Evolutionary conservation across 2,888 invertebrate species (phyloP).

Genomic region (Microplitis deprimator): DNA sequence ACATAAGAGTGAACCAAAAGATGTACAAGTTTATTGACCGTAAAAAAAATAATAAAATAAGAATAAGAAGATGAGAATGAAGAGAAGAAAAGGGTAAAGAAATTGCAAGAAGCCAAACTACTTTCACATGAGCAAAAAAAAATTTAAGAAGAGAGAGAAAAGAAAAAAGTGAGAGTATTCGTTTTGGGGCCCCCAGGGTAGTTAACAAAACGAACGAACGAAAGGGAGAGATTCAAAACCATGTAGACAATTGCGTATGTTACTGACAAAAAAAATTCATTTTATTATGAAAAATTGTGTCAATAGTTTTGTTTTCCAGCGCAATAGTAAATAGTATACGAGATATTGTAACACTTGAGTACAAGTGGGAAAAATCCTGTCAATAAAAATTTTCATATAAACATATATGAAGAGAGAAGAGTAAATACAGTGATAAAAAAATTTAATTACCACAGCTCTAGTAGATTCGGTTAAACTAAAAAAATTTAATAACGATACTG

Average conservation of each 20-base stretch:
- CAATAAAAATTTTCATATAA: neutral
- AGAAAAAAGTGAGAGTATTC: conserved; percentile 46
- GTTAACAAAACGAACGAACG: conserved; percentile 11
- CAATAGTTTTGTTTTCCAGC: neutral
- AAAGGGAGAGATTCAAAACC: conserved; percentile 14
- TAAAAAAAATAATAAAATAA: conserved; percentile 29
- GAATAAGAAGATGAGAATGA: conserved; percentile 7
- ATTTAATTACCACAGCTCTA: neutral
- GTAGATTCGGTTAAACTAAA: too few relatives aligned
- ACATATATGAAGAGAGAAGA: neutral
- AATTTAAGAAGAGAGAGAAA: conserved; percentile 43
- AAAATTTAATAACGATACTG: too few relatives aligned
- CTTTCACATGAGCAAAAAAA: conserved; percentile 47
- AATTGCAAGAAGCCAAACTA: conserved; percentile 33
- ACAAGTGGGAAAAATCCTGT: neutral
- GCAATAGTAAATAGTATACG: neutral
- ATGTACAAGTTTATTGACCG: conserved; percentile 28
- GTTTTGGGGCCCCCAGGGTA: conserved; percentile 40
- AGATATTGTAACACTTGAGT: neutral
- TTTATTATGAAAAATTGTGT: neutral
- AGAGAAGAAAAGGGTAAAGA: conserved; percentile 28
- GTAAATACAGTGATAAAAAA: neutral
- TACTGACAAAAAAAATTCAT: too few relatives aligned
- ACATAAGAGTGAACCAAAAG: neutral
- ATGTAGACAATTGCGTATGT: neutral